Evolutionary conservation across 2,797 vertebrate genomes (phyloP).

Genomic region (Macropus fuliginosus): DNA sequence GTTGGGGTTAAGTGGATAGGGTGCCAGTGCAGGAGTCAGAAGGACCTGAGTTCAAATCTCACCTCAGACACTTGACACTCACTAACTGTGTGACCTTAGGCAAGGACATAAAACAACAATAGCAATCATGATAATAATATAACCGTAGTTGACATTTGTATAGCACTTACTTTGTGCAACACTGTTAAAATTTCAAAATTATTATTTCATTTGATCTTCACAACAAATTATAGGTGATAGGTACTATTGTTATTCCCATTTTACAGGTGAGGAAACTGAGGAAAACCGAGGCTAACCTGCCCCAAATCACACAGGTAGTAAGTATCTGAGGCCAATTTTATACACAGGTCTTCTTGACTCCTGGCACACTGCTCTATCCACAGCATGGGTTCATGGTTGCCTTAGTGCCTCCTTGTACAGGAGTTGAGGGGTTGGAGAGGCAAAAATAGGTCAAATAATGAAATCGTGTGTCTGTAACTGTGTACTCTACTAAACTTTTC

Average conservation of each 20-base stretch:
- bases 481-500: not conserved
- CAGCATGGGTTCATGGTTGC: not conserved
- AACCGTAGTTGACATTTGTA: not conserved
- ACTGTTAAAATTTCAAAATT: not conserved
- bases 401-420: not conserved
- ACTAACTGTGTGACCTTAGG: no score
- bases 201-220: not conserved
- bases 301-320: not conserved
- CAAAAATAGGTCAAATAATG: not conserved
- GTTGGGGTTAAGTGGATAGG: no score
- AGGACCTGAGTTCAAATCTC: no score
- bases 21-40: no score
- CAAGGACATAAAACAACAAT: not conserved
- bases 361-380: not conserved
- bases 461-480: not conserved
- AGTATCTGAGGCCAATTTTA: not conserved
- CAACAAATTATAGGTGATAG: not conserved
- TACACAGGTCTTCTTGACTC: not conserved
- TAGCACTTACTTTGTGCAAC: not conserved
- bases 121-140: not conserved
- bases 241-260: not conserved
- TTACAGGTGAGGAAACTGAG: not conserved
- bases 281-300: not conserved
- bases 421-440: not conserved
- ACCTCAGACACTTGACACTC: no score